Conservation (phyloP, 64 coral and sea anemone species). For the Platygyra sinensis region DNA sequence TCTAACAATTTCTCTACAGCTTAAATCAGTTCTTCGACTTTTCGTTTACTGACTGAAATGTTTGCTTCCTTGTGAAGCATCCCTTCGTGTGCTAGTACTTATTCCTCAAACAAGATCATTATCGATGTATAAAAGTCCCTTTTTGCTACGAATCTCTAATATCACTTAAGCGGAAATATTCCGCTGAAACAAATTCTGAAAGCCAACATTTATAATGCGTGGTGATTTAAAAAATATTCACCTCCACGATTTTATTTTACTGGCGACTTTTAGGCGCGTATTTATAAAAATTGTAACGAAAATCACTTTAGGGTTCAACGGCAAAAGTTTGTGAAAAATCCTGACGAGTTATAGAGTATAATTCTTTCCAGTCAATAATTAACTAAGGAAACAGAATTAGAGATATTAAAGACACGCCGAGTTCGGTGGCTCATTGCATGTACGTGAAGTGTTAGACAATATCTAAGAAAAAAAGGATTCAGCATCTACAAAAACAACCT, state of each 20-base stretch:
- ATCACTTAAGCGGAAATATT: background rate
- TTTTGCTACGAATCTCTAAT: background rate
- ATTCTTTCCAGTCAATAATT: no score
- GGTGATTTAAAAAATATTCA: constrained; percentile 1
- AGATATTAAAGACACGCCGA: background rate
- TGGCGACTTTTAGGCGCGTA: background rate
- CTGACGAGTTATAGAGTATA: no score
- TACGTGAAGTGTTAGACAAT: background rate
- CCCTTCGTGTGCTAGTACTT: no score
- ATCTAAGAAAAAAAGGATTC: background rate
- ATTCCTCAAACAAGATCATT: background rate
- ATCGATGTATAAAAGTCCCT: background rate
- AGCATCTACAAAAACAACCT: background rate
- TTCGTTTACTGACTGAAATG: no score
- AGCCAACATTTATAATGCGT: background rate
- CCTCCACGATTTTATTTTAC: background rate
- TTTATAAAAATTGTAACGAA: background rate
- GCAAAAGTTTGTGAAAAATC: background rate
- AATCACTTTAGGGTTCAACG: background rate
- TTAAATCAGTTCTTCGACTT: no score
- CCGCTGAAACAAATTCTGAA: background rate
- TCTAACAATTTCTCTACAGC: no score
- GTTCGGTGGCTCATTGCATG: background rate
- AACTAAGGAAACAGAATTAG: background rate
- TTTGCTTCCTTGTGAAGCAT: no score